Percentiles rank a stretch among this genome's conserved stretches.
These are phyloP conservation scores for Sorex fumeus DNA, from an alignment of 2,113 vertebrate genomes.

Conservation along the genomic window DNA sequence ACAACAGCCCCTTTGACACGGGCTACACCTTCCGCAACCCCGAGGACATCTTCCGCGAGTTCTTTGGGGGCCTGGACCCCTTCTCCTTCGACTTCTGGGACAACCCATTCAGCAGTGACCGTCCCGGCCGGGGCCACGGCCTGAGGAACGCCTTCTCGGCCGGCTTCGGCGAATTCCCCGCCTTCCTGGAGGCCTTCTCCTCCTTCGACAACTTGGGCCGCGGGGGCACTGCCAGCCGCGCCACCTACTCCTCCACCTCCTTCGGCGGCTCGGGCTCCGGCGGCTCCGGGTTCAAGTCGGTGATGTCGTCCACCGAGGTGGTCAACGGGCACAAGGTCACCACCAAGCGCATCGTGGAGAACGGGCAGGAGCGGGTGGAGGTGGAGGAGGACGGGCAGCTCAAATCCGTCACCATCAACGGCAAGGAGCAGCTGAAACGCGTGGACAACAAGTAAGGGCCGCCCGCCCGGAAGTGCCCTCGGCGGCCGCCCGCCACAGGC, in stretches of 20 bases:
- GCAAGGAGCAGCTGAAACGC: conserved; percentile 85
- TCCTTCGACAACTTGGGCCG: neutral
- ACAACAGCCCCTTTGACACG: conserved; percentile 22
- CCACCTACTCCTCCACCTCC: conserved; percentile 65
- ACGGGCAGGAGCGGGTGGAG: conserved; percentile 92
- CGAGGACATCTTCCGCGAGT: conserved; percentile 69
- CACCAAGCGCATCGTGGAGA: conserved; percentile 89
- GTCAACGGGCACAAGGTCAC: conserved; percentile 83
- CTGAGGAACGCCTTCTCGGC: conserved; percentile 56
- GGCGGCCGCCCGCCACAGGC: neutral
- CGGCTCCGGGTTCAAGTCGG: conserved; percentile 79
- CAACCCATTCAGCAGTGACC: neutral
- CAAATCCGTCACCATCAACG: conserved; percentile 90
- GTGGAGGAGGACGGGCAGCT: conserved; percentile 93
- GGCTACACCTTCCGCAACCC: conserved; percentile 69
- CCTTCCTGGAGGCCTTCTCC: conserved; percentile 69
- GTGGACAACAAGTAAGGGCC: conserved; percentile 55
- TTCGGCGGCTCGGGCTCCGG: conserved; percentile 79
- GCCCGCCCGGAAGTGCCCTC: neutral
- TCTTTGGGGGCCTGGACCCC: conserved; percentile 73
- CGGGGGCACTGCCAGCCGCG: rapidly evolving
- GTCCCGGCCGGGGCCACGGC: neutral
- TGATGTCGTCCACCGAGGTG: conserved; percentile 83
- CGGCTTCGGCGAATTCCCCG: conserved; percentile 58
- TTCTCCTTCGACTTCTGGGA: conserved; percentile 78